Evolutionary conservation across 2,888 invertebrate genomes (phyloP).

Genomic region (Sycophila texana): DNA sequence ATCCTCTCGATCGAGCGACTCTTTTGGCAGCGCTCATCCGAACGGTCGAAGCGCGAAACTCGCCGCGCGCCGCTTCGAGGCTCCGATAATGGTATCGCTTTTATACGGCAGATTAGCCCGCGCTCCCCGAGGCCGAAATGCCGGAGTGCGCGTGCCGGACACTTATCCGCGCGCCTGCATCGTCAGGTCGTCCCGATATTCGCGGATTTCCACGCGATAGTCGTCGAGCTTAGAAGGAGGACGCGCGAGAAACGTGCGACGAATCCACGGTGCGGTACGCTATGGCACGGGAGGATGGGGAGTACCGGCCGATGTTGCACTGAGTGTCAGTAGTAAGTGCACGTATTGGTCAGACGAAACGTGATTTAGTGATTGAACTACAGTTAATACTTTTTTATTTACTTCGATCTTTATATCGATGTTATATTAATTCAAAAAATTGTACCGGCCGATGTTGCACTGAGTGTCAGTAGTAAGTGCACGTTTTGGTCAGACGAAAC

Average conservation of each 20-base stretch:
- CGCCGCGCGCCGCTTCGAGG: neutral
- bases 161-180: slow-evolving; percentile 15
- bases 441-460: neutral
- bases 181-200: neutral
- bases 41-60: neutral
- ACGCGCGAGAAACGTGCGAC: neutral
- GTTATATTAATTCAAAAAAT: no score
- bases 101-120: slow-evolving; percentile 45
- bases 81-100: slow-evolving; percentile 46
- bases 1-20: slow-evolving; percentile 34
- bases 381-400: no score
- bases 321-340: neutral
- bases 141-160: slow-evolving; percentile 1
- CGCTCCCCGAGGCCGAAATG: neutral
- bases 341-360: no score
- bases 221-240: neutral
- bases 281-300: neutral
- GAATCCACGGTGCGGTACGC: neutral
- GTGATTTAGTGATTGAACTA: no score
- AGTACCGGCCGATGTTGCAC: neutral
- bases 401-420: no score
- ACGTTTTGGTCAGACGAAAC: no score
- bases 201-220: slow-evolving; percentile 9
- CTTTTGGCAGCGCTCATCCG: slow-evolving; percentile 32
- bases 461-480: neutral